Evolutionary conservation across 1,140 invertebrate genomes (phyloP).

Genomic region (Trypoxylus dichotomus): DNA sequence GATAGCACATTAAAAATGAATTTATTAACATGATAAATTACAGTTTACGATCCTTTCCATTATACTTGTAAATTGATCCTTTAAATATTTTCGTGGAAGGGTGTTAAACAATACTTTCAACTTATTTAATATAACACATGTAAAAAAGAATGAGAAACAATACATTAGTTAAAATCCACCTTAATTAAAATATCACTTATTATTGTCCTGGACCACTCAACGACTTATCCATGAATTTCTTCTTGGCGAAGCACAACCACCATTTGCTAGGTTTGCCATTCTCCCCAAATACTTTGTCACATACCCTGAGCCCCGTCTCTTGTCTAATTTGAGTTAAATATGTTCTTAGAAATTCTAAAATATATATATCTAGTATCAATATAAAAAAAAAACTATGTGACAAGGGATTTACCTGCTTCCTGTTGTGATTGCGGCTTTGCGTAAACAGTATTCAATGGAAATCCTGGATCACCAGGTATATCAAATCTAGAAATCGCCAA

Average conservation of each 20-base stretch:
- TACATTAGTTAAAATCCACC: constrained; percentile 31
- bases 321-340: constrained; percentile 95
- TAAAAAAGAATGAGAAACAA: not conserved
- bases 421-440: constrained; percentile 77
- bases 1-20: not conserved
- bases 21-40: not conserved
- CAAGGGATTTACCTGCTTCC: constrained; percentile 70
- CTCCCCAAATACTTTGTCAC: constrained; percentile 89
- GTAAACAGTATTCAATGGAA: constrained; percentile 98
- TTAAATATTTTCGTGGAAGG: not conserved
- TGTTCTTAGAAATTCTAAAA: constrained; percentile 84
- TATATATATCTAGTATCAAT: not conserved
- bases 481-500: constrained; percentile 94
- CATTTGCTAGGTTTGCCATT: constrained; percentile 97
- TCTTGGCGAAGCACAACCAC: constrained; percentile 99
- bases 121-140: not conserved
- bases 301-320: constrained; percentile 88
- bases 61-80: not conserved
- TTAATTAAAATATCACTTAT: constrained; percentile 4
- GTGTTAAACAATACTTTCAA: not conserved
- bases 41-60: not conserved
- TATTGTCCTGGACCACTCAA: constrained; percentile 77
- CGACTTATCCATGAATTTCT: constrained; percentile 99
- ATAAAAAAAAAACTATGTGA: constrained; percentile 5
- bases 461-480: constrained; percentile 94